phyloP scores from a whole-genome alignment of 2,113 vertebrate genomes.

The Tympanuchus pallidicinctus region DNA sequence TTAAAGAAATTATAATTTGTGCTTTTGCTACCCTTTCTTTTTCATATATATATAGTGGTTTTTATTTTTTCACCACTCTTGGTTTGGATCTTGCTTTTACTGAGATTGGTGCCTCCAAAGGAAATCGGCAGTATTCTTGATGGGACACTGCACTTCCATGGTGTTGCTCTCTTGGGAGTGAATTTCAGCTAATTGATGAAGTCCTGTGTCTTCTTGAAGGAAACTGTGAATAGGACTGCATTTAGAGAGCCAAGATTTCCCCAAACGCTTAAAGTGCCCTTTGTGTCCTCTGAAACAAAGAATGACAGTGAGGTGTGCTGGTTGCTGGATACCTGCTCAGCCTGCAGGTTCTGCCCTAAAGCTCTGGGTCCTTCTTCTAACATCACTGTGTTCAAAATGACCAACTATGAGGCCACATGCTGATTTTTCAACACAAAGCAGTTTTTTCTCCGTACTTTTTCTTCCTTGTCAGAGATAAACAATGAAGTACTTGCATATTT shows the following conservation, averaged over 20 bases:
- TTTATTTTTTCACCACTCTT: background rate
- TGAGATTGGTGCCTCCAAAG: background rate
- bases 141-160: background rate
- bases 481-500: background rate
- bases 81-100: background rate
- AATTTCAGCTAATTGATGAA: background rate
- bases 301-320: background rate
- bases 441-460: background rate
- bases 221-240: background rate
- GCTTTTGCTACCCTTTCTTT: background rate
- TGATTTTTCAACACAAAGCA: background rate
- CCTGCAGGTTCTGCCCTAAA: background rate
- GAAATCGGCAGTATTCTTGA: background rate
- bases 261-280: background rate
- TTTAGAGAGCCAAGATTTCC: background rate
- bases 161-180: background rate
- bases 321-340: background rate
- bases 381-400: accelerated
- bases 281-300: background rate
- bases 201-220: background rate
- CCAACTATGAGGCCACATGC: background rate
- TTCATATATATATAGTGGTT: background rate
- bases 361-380: background rate
- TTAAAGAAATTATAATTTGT: slow-evolving; percentile 28
- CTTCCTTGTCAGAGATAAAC: background rate